These are phyloP conservation scores for Phengaris arion DNA, from an alignment of 2,888 invertebrate genomes.

Conservation along the genomic window DNA sequence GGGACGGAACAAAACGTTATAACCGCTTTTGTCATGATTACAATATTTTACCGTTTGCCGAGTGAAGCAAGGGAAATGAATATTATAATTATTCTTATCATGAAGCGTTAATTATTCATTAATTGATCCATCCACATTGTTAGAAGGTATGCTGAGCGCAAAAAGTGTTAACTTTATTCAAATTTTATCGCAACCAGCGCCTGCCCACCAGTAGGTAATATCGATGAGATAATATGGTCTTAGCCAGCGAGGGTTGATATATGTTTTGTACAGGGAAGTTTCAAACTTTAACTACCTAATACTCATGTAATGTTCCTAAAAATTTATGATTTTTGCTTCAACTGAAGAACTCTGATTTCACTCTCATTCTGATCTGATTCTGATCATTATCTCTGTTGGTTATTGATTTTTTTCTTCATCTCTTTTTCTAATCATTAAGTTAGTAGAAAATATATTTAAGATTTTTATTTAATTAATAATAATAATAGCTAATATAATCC, in stretches of 20 bases:
- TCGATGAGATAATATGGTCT: not conserved
- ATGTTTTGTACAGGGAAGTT: too few relatives aligned
- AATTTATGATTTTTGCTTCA: too few relatives aligned
- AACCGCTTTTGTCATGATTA: not conserved
- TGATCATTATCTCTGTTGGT: too few relatives aligned
- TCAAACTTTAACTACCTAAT: too few relatives aligned
- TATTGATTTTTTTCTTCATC: too few relatives aligned
- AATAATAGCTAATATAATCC: too few relatives aligned
- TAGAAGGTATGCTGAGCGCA: constrained; percentile 1
- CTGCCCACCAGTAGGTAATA: not conserved
- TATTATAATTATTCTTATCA: constrained; percentile 19
- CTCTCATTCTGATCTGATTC: too few relatives aligned
- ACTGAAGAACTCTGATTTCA: too few relatives aligned
- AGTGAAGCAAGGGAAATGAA: not conserved
- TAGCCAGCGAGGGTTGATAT: not conserved
- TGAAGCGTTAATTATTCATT: constrained; percentile 12
- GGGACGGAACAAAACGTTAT: not conserved
- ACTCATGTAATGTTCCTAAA: too few relatives aligned
- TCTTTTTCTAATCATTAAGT: too few relatives aligned
- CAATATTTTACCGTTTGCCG: constrained; percentile 14
- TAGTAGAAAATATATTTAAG: too few relatives aligned
- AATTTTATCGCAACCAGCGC: constrained; percentile 1
- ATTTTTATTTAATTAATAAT: too few relatives aligned
- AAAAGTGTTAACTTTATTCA: constrained; percentile 12
- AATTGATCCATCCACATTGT: constrained; percentile 14